Evolutionary conservation across 2,113 vertebrate genomes (phyloP), one percentile per base, ranked within the genome.

Genomic region (Clinocottus analis): DNA sequence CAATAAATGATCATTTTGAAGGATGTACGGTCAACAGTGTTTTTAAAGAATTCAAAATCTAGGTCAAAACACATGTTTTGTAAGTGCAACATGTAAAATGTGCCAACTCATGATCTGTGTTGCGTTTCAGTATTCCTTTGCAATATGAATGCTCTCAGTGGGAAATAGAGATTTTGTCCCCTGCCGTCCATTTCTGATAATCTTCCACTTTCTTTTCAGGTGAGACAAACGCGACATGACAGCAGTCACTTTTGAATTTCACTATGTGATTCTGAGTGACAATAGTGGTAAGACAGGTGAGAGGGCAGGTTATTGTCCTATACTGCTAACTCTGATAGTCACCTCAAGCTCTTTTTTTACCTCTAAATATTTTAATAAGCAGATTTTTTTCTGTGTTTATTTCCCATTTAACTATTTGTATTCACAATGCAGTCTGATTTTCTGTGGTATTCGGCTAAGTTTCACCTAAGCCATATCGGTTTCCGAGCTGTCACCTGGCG

Each of bases 401-500:
- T 70, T 37, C 59, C 5, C 5, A 25, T 55, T 75, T 45, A 70
- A 67, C 75, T 37, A 16, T 66, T 73, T 69, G 39, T 75, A 69
- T 53, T 87, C 64, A 67, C 64, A 79, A 45, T 63, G 65, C 3
- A 73, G 35, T 35, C 56, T 66, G 27, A 82, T 83, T 86, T 75
- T 55, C 45, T 51, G 41, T 55, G 29, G 6, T 25, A 19, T 37
- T 53, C 27, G 11, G 14, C 88, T 77, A 72, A 10, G 73, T 89
- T 87, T 87, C 75, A 77, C 56, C 10, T 27, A 3, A 58, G 45
- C 39, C 82, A 58, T 68, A 2, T 64, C 71, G 0, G 41, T 86
- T 69, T 43, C 86, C 56, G 63, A 49, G 69, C 77, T 82, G 84
- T 58, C 51, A 60, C 72, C 69, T 59, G 75, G 78, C 69, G 61